Evolutionary conservation across 2,113 vertebrate species (phyloP), one percentile per base, ranked within the genome.

Genomic region (Beaufortia kweichowensis): DNA sequence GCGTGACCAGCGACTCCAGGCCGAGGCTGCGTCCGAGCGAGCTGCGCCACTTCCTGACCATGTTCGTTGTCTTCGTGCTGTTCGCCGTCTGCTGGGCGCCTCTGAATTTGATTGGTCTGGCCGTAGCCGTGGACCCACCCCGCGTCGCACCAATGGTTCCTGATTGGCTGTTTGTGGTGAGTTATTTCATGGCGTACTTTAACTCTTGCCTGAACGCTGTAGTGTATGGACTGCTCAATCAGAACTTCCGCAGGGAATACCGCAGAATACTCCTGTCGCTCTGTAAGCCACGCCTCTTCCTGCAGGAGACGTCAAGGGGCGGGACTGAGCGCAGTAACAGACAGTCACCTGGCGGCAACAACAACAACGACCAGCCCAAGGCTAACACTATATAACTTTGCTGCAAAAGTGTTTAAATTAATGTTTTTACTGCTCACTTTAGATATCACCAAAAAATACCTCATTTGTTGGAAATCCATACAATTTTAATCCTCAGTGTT

Each of bases 131-230:
- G 0, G 82, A 91, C 67, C 93, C 93, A 2, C 77, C 74, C 0
- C 82, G 84, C 41, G 87, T 94, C 79, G 92, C 90, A n/a, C 91
- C 92, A 48, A 88, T 84, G 77, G 87, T 95, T 75, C 93, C 93
- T 0, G 91, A 94, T 57, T 93, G 91, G 88, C 83, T 95, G 21
- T 94, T 95, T 23, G 89, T 94, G 28, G 66, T 91, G 26, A 94
- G 93, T 79, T 95, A 93, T 84, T 93, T 94, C 80, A 92, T 94
- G 92, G 94, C 92, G 55, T 95, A 94, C 80, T 94, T 95, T 83
- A 94, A 95, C 84, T 94, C 93, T 83, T 94, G 93, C 90, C 92
- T 94, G 85, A 94, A 94, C 4, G 92, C 94, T 74, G 86, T 95
- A 70, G 87, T 94, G 77, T 95, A 94, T 0, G 93, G 94, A 85